Evolutionary conservation across 2,113 vertebrate genomes (phyloP).

Genomic region (Burhinus bistriatus): DNA sequence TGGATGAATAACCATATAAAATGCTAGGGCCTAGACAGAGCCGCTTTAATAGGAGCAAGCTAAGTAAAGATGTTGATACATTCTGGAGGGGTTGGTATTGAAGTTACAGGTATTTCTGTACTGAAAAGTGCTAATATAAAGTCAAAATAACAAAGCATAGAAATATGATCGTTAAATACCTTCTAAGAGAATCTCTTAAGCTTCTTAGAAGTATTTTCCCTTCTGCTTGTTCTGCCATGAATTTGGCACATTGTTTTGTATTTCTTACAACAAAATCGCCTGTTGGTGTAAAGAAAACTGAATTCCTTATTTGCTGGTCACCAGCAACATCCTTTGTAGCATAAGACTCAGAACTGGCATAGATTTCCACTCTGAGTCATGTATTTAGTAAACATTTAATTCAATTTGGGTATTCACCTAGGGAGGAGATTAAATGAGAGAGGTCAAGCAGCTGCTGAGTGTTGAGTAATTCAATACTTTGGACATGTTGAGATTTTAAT

Average conservation of each 20-base stretch:
- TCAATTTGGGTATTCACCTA: constrained; percentile 57
- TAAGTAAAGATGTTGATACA: background rate
- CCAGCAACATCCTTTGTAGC: background rate
- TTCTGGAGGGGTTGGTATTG: background rate
- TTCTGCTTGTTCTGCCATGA: background rate
- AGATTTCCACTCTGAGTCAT: background rate
- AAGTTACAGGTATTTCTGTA: background rate
- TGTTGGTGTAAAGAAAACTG: background rate
- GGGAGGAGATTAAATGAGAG: constrained; percentile 37
- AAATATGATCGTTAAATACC: background rate
- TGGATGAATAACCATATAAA: background rate
- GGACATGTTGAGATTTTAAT: constrained; percentile 65
- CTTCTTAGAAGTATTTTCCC: background rate
- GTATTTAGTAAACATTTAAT: constrained; percentile 66
- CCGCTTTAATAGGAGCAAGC: background rate
- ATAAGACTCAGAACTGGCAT: background rate
- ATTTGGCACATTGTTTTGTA: background rate
- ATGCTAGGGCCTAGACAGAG: background rate
- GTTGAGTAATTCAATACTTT: constrained; percentile 67
- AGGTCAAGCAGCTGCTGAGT: constrained; percentile 71
- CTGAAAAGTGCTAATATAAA: background rate
- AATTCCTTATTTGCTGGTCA: background rate
- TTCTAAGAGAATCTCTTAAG: background rate
- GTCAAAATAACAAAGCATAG: background rate
- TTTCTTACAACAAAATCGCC: background rate